Base-by-base conservation (phyloP, 2,888 invertebrate genomes). In the Lochmaea crataegi region DNA sequence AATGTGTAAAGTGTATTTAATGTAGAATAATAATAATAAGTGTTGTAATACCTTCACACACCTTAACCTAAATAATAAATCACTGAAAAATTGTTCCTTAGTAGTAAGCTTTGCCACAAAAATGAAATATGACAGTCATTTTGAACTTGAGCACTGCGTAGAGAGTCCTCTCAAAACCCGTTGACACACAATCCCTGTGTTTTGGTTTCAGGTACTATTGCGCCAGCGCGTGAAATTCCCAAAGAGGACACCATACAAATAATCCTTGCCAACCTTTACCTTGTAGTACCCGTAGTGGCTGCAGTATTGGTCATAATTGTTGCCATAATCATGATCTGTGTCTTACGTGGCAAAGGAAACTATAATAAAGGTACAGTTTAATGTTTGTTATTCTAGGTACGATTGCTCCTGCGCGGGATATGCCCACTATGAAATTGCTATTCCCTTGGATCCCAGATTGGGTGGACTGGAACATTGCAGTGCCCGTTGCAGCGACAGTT, bases 201-300 rank as follows among this genome's bases (percentile, higher is more conserved):
- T 82, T 84, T 83, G 81, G 92, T 95, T 95, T 92, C 95, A 96
- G 96, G 96, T 93, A 96, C 96, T 89, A 94, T 96, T 89, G 95
- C 96, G 89, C 96, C 96, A 89, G 92, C 93, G 87, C 94, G 95
- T 88, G 95, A 95, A 87, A 90, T 94, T 84, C 93, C 93, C 85
- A 93, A 93, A 84, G 94, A 94, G 88, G 94, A 94, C 87, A 94
- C 95, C 82, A 90, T 95, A 89, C 94, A 94, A 91, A 92, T 94
- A 85, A 92, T 96, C 87, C 92, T 96, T 88, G 93, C 94, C 83
- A 95, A 96, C 89, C 91, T 96, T 86, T 96, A 96, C 90, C 92
- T 97, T 86, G 94, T 97, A 89, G 95, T 97, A 84, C 97, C 97
- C 72, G 94, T 97, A 83, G 94, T 95, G 86, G 96, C 96, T 80